Evolutionary conservation across 2,888 invertebrate species (phyloP).

Genomic region (Amiota minor): DNA sequence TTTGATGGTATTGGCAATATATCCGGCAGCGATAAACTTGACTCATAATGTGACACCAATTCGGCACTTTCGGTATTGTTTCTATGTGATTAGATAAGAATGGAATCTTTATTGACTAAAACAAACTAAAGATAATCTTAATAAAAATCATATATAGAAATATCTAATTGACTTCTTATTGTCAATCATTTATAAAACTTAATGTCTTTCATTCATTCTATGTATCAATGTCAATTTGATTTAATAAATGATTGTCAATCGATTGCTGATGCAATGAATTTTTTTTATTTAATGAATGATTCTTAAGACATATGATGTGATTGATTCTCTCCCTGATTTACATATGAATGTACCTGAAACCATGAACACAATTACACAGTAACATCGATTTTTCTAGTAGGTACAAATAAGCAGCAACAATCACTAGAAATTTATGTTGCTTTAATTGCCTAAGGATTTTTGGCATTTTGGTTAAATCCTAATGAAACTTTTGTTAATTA

Average conservation of each 20-base stretch:
- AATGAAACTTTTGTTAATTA: constrained; percentile 31
- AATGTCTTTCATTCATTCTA: constrained; percentile 1
- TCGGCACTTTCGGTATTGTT: constrained; percentile 73
- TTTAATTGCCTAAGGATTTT: constrained; percentile 55
- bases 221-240: background rate
- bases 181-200: background rate
- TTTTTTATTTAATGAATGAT: constrained; percentile 35
- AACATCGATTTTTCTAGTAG: constrained; percentile 70
- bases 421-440: constrained; percentile 59
- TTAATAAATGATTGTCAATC: background rate
- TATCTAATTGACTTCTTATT: constrained; percentile 7
- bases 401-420: constrained; percentile 60
- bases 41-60: constrained; percentile 75
- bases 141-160: background rate
- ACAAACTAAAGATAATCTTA: too few species aligned
- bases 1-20: constrained; percentile 88
- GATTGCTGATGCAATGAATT: constrained; percentile 51
- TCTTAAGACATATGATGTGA: background rate
- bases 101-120: background rate
- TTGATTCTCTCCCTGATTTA: constrained; percentile 2
- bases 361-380: constrained; percentile 70
- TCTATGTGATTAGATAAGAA: constrained; percentile 44
- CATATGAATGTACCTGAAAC: constrained; percentile 61
- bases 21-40: constrained; percentile 85
- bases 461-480: constrained; percentile 59